Conservation (phyloP, 1,140 invertebrate genomes). For the Elysia chlorotica region DNA sequence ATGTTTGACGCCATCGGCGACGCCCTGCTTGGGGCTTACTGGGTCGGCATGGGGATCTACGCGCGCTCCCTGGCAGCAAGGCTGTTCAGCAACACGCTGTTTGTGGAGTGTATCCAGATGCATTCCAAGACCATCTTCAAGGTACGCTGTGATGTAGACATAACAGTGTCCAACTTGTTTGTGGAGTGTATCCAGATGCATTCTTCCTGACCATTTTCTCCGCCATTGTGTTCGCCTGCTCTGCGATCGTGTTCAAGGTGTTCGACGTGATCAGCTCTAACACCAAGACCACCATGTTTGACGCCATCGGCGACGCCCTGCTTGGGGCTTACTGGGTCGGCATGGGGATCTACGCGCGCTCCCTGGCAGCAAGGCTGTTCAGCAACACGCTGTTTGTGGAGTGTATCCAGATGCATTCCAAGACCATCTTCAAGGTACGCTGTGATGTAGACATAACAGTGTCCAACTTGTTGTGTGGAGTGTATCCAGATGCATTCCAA, state of each 20-base stretch:
- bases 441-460: no score
- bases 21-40: slow-evolving; percentile 52
- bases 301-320: slow-evolving; percentile 49
- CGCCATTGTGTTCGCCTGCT: slow-evolving; percentile 38
- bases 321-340: slow-evolving; percentile 55
- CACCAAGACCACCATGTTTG: slow-evolving; percentile 53
- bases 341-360: slow-evolving; percentile 56
- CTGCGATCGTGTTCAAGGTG: slow-evolving; percentile 47
- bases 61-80: slow-evolving; percentile 49
- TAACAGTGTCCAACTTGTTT: no score
- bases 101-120: slow-evolving; percentile 59
- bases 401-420: no score
- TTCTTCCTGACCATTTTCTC: slow-evolving; percentile 48
- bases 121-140: slow-evolving; percentile 63
- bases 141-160: no score
- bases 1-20: slow-evolving; percentile 51
- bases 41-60: slow-evolving; percentile 56
- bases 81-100: slow-evolving; percentile 57
- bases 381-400: slow-evolving; percentile 55
- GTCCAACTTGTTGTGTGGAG: no score
- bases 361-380: slow-evolving; percentile 51
- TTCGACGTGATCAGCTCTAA: slow-evolving; percentile 56
- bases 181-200: no score
- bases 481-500: no score
- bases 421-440: no score